Percentiles rank a stretch among this genome's conserved stretches.
Evolutionary conservation across 1,140 invertebrate species (phyloP).

Genomic region (Rhagoletis pomonella): DNA sequence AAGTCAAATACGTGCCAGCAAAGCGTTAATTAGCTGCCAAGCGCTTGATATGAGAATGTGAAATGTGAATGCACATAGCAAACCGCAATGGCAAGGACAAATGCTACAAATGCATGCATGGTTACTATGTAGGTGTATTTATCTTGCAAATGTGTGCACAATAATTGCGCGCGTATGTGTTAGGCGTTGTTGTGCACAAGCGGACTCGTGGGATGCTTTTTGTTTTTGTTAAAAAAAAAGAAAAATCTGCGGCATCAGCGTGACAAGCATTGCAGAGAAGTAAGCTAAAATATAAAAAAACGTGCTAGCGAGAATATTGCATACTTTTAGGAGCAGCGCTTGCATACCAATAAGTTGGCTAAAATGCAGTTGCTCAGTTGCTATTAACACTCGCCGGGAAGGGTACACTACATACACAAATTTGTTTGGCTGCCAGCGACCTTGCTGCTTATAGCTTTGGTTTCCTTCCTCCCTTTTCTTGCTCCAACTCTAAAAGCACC

Average conservation of each 20-base stretch:
- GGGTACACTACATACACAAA: not conserved
- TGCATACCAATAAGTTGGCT: not conserved
- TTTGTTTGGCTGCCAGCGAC: not conserved
- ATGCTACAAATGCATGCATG: not conserved
- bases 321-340: not conserved
- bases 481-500: not conserved
- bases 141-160: not conserved
- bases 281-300: not conserved
- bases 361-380: not conserved
- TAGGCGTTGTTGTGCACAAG: no score
- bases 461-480: not conserved
- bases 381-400: not conserved
- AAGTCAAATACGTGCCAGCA: constrained; percentile 48
- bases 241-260: not conserved
- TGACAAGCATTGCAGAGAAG: not conserved
- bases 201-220: no score
- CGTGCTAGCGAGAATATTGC: not conserved
- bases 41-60: constrained; percentile 7
- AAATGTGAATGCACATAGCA: not conserved
- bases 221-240: not conserved
- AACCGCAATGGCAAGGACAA: constrained; percentile 4
- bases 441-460: not conserved
- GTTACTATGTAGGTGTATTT: not conserved
- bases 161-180: not conserved
- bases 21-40: constrained; percentile 50